These are phyloP conservation scores for Sapajus apella DNA, from an alignment of 2,113 vertebrate species.

Conservation along the genomic window DNA sequence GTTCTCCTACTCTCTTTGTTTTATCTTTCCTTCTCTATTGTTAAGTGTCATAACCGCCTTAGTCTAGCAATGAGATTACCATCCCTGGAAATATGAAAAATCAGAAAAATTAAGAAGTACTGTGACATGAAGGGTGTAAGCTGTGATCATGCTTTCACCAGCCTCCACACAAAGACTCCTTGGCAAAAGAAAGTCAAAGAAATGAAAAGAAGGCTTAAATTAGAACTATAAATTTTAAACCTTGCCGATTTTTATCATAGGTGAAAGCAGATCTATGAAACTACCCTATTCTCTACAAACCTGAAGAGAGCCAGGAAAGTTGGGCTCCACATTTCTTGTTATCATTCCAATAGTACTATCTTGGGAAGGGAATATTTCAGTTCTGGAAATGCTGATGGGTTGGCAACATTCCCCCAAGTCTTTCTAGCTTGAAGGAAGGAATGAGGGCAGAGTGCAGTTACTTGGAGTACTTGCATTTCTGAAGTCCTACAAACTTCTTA, in stretches of 20 bases:
- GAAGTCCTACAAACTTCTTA: slow-evolving; percentile 54
- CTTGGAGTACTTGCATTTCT: slow-evolving; percentile 52
- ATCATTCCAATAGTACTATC: slow-evolving; percentile 78
- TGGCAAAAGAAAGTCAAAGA: background rate
- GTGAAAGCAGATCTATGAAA: slow-evolving; percentile 36
- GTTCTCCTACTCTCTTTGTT: background rate
- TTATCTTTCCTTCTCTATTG: background rate
- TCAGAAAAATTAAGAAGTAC: background rate
- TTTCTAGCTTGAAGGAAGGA: slow-evolving; percentile 62
- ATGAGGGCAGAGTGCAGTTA: slow-evolving; percentile 74
- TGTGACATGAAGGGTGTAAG: background rate
- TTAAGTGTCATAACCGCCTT: background rate
- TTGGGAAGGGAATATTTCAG: slow-evolving; percentile 78
- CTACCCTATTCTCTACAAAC: slow-evolving; percentile 12
- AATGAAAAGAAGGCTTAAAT: too few relatives aligned
- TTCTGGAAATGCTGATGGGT: slow-evolving; percentile 82
- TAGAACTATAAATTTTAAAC: background rate
- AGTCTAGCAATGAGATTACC: background rate
- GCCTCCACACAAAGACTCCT: background rate
- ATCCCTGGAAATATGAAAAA: background rate
- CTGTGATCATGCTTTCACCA: background rate
- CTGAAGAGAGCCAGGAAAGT: slow-evolving; percentile 56
- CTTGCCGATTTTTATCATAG: slow-evolving; percentile 41
- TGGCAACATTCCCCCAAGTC: slow-evolving; percentile 77
- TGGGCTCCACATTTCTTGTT: slow-evolving; percentile 59